These are phyloP conservation scores for Osmerus eperlanus DNA, from an alignment of 2,113 vertebrate genomes.

Conservation along the genomic window DNA sequence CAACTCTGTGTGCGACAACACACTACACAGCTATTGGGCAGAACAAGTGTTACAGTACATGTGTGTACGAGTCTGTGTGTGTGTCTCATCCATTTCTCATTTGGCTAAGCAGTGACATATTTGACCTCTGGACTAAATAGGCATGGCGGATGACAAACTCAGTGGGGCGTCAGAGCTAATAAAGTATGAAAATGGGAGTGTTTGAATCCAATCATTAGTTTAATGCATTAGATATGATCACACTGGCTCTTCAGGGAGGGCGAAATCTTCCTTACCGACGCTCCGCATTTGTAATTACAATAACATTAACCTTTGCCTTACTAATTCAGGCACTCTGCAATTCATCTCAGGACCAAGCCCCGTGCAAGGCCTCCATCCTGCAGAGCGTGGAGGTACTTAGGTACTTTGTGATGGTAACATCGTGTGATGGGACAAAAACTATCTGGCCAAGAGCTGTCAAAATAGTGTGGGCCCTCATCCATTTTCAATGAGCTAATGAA, in stretches of 20 bases:
- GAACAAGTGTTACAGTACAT: constrained; percentile 29
- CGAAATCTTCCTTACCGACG: constrained; percentile 61
- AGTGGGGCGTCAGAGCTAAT: constrained; percentile 53
- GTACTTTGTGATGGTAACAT: no score
- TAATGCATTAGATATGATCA: constrained; percentile 75
- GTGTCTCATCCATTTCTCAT: constrained; percentile 42
- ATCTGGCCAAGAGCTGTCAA: not conserved
- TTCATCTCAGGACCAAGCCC: constrained; percentile 45
- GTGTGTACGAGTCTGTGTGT: constrained; percentile 17
- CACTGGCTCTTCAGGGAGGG: constrained; percentile 61
- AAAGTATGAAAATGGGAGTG: constrained; percentile 65
- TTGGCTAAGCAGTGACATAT: constrained; percentile 53
- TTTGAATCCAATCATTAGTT: constrained; percentile 72
- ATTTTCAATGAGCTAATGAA: constrained; percentile 32
- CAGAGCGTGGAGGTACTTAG: no score
- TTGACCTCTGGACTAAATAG: constrained; percentile 60
- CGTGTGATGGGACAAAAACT: not conserved
- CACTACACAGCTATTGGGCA: constrained; percentile 39
- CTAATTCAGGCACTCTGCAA: constrained; percentile 62
- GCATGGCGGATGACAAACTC: constrained; percentile 64
- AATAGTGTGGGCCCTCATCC: constrained; percentile 9
- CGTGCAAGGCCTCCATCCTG: not conserved
- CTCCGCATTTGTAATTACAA: constrained; percentile 70
- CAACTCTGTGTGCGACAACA: constrained; percentile 58
- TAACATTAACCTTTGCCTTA: constrained; percentile 75